Evolutionary conservation across 2,797 vertebrate species (phyloP).

Genomic region (Agapornis canus): DNA sequence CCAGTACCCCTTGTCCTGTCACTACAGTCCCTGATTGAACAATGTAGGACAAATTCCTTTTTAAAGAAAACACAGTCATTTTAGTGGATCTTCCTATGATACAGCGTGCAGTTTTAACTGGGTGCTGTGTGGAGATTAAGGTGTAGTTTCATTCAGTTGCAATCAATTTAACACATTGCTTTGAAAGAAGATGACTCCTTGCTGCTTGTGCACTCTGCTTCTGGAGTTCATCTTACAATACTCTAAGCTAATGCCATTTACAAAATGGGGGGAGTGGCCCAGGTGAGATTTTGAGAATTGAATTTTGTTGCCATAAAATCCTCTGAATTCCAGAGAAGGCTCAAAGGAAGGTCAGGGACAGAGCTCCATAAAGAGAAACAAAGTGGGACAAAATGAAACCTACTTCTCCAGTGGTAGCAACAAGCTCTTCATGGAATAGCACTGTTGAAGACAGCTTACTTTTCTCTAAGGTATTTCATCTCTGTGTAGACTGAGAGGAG

Average conservation of each 20-base stretch:
- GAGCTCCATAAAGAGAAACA: background rate
- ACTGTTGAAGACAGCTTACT: background rate
- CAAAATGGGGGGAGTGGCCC: background rate
- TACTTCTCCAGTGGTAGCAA: background rate
- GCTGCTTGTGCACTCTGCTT: fast-evolving
- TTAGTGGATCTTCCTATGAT: background rate
- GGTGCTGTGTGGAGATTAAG: background rate
- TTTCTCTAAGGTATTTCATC: background rate
- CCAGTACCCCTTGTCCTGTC: background rate
- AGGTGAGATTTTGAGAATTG: background rate
- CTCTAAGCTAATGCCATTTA: background rate
- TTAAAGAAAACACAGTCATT: background rate
- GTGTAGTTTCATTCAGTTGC: background rate
- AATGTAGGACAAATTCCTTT: background rate
- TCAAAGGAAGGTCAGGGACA: background rate
- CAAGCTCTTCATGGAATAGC: background rate
- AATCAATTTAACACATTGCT: background rate
- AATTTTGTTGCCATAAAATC: background rate
- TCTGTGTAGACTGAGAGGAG: background rate
- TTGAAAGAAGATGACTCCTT: background rate
- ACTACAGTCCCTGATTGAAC: background rate
- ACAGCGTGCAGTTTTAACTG: background rate
- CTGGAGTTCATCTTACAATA: background rate
- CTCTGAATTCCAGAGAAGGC: background rate
- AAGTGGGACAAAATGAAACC: background rate